Evolutionary conservation across 1,140 invertebrate genomes (phyloP).

Genomic region (Nephila pilipes): DNA sequence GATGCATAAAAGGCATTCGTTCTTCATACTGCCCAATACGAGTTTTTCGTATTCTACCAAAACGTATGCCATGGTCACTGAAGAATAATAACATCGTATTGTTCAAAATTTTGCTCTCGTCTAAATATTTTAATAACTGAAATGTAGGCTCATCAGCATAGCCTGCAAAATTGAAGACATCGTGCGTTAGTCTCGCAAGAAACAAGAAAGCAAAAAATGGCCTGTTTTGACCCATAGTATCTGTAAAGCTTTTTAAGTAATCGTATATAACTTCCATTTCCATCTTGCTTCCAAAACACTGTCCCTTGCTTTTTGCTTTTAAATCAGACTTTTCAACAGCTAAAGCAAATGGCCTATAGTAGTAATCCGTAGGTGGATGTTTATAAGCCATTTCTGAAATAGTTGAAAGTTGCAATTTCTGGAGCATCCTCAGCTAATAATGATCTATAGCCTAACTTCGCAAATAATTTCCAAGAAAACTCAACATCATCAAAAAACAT

Average conservation of each 20-base stretch:
- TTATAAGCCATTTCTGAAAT: constrained; percentile 89
- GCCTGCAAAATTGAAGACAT: constrained; percentile 80
- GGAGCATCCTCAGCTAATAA: constrained; percentile 90
- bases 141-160: constrained; percentile 80
- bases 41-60: constrained; percentile 90
- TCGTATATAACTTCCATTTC: constrained; percentile 77
- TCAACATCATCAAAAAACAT: constrained; percentile 74
- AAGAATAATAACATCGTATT: constrained; percentile 88
- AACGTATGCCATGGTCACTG: constrained; percentile 96
- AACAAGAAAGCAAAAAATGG: constrained; percentile 78
- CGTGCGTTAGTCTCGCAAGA: constrained; percentile 80
- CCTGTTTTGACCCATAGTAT: constrained; percentile 71
- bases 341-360: constrained; percentile 87
- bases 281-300: constrained; percentile 73
- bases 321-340: constrained; percentile 77
- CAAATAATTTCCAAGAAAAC: constrained; percentile 81
- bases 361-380: constrained; percentile 91
- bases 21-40: constrained; percentile 93
- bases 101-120: constrained; percentile 80
- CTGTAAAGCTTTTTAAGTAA: constrained; percentile 78
- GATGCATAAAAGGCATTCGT: constrained; percentile 90
- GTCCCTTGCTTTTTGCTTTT: constrained; percentile 41
- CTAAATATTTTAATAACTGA: constrained; percentile 79
- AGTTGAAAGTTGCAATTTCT: constrained; percentile 90
- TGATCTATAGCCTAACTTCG: constrained; percentile 87